These are phyloP conservation scores for Triplophysa siluroides DNA, from an alignment of 2,113 vertebrate genomes.

Conservation along the genomic window DNA sequence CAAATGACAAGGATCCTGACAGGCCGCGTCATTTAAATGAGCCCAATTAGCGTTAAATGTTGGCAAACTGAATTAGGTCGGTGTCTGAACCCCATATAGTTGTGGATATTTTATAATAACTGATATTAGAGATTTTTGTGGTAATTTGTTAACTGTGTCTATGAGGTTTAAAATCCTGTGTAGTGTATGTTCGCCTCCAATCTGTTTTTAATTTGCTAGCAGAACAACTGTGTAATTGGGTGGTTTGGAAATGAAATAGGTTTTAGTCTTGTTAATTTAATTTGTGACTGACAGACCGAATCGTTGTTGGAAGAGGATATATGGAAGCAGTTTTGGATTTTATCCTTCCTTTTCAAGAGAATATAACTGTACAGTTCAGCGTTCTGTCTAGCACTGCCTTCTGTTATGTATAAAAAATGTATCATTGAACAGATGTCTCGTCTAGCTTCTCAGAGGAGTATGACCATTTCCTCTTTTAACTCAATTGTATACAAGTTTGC, in stretches of 20 bases:
- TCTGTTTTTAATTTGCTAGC: not conserved
- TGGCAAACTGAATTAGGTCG: not conserved
- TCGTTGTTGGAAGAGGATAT: no score
- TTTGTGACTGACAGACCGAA: no score
- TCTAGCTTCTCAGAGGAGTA: not conserved
- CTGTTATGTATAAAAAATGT: not conserved
- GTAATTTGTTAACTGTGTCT: not conserved
- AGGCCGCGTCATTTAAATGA: not conserved
- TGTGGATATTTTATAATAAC: not conserved
- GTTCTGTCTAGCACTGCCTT: no score
- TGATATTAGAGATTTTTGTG: not conserved
- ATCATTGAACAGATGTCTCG: not conserved
- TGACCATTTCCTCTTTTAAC: no score
- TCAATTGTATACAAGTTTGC: not conserved
- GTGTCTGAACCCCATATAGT: not conserved
- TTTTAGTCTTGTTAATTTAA: not conserved
- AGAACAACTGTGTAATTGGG: not conserved
- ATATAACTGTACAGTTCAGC: not conserved
- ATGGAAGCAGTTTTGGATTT: no score
- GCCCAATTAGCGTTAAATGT: constrained; percentile 4
- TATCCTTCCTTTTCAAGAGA: no score
- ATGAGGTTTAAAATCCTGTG: not conserved
- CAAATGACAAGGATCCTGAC: not conserved
- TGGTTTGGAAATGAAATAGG: not conserved
- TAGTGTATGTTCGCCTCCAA: not conserved